A percentile compares a stretch with the other conserved stretches of the same genome.
Evolutionary conservation across 2,113 vertebrate species (phyloP).

Genomic region (Phoxinus phoxinus): DNA sequence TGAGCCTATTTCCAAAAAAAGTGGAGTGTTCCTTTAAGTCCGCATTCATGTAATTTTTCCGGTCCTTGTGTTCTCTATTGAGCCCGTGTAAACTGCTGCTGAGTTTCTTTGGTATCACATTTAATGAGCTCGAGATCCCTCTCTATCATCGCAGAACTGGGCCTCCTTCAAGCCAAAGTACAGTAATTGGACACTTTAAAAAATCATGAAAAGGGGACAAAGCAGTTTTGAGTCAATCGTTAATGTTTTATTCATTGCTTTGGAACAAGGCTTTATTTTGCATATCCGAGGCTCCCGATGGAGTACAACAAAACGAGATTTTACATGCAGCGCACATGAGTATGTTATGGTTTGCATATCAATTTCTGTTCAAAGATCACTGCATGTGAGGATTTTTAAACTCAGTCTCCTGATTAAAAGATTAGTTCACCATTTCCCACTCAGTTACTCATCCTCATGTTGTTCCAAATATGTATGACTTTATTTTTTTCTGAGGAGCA

Average conservation of each 20-base stretch:
- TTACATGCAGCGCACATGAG: neutral
- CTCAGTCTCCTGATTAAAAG: neutral
- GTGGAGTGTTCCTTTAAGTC: no score
- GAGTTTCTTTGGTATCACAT: slow-evolving; percentile 22
- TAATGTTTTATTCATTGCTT: slow-evolving; percentile 38
- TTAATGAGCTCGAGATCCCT: slow-evolving; percentile 24
- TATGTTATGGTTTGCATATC: neutral
- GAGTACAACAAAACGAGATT: neutral
- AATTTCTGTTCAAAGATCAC: neutral
- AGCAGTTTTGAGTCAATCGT: slow-evolving; percentile 12
- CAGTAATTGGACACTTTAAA: slow-evolving; percentile 35
- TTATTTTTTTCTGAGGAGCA: neutral
- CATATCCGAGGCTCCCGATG: slow-evolving; percentile 9
- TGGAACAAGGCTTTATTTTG: slow-evolving; percentile 26
- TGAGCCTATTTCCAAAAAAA: no score
- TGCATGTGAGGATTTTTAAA: neutral
- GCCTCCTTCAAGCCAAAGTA: neutral
- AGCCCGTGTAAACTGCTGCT: slow-evolving; percentile 6
- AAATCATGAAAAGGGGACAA: slow-evolving; percentile 20
- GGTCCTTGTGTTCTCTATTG: neutral
- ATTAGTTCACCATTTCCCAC: neutral
- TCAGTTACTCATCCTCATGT: neutral
- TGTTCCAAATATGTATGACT: neutral
- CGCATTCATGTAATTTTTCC: neutral
- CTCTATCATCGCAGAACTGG: neutral